phyloP scores from a whole-genome alignment of 2,888 invertebrate genomes.

The Bombylius discolor region DNA sequence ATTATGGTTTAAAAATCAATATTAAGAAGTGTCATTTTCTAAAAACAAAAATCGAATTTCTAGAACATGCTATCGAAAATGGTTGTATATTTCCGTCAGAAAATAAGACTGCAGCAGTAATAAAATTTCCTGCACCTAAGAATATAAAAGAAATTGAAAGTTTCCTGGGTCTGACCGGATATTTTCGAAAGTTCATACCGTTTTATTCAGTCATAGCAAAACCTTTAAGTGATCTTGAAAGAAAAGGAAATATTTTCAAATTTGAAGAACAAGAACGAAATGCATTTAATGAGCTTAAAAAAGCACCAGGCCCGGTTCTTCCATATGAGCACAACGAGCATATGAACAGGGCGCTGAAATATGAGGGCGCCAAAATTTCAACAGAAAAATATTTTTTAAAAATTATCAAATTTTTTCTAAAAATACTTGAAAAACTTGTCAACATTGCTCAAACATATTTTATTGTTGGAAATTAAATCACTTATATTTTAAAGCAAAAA shows the following conservation, averaged over 20 bases:
- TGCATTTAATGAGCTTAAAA: background rate
- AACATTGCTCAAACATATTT: too few relatives aligned
- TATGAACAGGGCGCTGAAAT: too few relatives aligned
- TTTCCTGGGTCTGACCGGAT: background rate
- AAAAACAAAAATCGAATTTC: background rate
- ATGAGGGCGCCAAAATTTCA: too few relatives aligned
- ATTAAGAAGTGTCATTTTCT: background rate
- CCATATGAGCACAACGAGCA: too few relatives aligned
- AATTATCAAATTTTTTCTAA: too few relatives aligned
- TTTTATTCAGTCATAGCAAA: too few relatives aligned
- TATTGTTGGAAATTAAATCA: too few relatives aligned
- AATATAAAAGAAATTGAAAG: background rate
- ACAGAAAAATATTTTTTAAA: too few relatives aligned
- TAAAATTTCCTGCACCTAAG: conserved; percentile 2
- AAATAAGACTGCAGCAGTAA: conserved; percentile 2
- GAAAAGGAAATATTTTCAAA: background rate
- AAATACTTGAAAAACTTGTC: too few relatives aligned
- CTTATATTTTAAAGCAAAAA: too few relatives aligned
- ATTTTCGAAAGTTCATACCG: too few relatives aligned
- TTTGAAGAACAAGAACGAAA: background rate
- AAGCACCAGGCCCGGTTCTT: too few relatives aligned
- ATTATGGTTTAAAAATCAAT: background rate
- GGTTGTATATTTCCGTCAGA: conserved; percentile 2
- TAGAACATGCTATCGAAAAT: conserved; percentile 4
- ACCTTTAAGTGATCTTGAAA: background rate